Percentiles rank a stretch among this genome's conserved stretches.
These are phyloP conservation scores for Yponomeuta malinellus DNA, from an alignment of 2,888 invertebrate species.

Conservation along the genomic window DNA sequence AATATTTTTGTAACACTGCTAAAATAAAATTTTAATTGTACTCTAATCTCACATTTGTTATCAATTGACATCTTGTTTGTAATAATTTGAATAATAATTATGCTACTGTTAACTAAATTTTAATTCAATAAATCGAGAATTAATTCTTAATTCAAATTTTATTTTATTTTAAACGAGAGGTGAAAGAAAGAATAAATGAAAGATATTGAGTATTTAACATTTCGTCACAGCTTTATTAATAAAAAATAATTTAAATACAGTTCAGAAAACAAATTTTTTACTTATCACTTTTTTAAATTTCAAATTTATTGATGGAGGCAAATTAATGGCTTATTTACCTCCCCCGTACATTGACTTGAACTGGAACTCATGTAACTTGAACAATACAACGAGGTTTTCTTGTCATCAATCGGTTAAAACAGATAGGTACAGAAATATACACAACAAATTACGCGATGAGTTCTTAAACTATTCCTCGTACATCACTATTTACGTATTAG, in stretches of 20 bases:
- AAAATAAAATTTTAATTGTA: conserved; percentile 8
- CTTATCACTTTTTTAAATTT: neutral
- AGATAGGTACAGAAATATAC: no score
- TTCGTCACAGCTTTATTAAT: neutral
- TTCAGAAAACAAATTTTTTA: neutral
- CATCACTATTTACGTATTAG: no score
- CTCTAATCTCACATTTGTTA: conserved; percentile 7
- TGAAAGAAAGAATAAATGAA: conserved; percentile 41
- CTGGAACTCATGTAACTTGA: no score
- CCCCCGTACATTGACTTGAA: no score
- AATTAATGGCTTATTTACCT: no score
- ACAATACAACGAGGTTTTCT: no score
- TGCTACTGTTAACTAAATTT: conserved; percentile 31
- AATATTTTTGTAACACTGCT: neutral
- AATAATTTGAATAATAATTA: conserved; percentile 25
- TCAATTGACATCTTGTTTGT: conserved; percentile 27
- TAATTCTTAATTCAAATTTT: conserved; percentile 26
- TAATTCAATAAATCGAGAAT: conserved; percentile 54
- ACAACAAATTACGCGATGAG: no score
- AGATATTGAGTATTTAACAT: neutral
- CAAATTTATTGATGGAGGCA: no score
- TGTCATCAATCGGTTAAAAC: no score
- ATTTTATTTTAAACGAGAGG: conserved; percentile 13
- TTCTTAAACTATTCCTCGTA: no score
- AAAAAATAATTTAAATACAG: conserved; percentile 2